These are phyloP conservation scores for Morus bassanus DNA, from an alignment of 2,797 vertebrate species.

Conservation along the genomic window DNA sequence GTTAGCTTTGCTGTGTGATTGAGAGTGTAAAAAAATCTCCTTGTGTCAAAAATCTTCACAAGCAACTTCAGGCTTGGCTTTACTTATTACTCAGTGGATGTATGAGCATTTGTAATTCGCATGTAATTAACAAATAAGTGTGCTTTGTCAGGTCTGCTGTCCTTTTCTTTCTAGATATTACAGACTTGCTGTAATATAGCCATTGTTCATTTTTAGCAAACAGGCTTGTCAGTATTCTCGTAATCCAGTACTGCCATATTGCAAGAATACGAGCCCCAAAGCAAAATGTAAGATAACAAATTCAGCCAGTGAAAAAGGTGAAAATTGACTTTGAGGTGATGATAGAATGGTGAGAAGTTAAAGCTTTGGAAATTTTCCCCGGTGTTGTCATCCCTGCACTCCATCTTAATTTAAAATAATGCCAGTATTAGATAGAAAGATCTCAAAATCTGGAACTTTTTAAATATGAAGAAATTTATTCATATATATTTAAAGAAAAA, in stretches of 20 bases:
- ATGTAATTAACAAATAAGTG: not conserved
- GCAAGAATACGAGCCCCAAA: conserved; percentile 65
- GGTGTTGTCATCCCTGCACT: conserved; percentile 56
- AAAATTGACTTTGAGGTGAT: conserved; percentile 81
- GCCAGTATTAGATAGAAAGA: conserved; percentile 39
- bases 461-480: not conserved
- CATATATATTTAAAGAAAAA: not conserved
- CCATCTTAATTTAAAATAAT: conserved; percentile 70
- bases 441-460: conserved; percentile 46
- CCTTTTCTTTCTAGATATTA: conserved; percentile 33
- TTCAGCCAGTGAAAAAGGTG: conserved; percentile 79
- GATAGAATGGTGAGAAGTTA: conserved; percentile 77
- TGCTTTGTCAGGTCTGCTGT: not conserved
- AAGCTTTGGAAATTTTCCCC: conserved; percentile 73
- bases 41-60: not conserved
- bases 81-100: not conserved
- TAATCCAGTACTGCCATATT: conserved; percentile 63
- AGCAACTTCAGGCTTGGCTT: not conserved
- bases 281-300: conserved; percentile 76
- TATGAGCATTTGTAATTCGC: not conserved
- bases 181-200: not conserved
- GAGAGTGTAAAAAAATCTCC: not conserved
- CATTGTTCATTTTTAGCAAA: conserved; percentile 57
- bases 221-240: conserved; percentile 13
- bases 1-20: not conserved